These are phyloP conservation scores for Panopea generosa DNA, from an alignment of 2,888 invertebrate genomes.

Conservation along the genomic window DNA sequence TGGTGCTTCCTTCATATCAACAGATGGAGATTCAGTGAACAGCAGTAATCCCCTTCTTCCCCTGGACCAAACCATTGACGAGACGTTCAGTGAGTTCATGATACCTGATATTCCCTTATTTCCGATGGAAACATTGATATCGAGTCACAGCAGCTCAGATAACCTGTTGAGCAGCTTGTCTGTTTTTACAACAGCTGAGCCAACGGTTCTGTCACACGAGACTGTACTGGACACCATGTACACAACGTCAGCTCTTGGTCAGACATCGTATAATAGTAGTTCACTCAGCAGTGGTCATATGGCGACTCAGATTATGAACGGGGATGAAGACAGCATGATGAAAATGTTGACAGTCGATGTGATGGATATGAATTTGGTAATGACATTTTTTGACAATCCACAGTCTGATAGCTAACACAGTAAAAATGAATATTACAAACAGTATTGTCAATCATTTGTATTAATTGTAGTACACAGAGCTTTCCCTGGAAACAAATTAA, in stretches of 20 bases:
- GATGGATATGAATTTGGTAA: conserved; percentile 50
- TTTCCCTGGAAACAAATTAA: too few relatives aligned
- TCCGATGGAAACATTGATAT: conserved; percentile 4
- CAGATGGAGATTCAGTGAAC: conserved; percentile 30
- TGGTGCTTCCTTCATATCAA: conserved; percentile 27
- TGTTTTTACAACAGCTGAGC: conserved; percentile 20
- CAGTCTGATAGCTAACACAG: background rate
- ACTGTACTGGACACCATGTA: conserved; percentile 1
- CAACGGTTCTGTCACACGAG: conserved; percentile 14
- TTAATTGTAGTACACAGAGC: too few relatives aligned
- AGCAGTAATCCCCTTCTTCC: conserved; percentile 21
- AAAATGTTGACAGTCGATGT: conserved; percentile 51
- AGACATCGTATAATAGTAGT: background rate
- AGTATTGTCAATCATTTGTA: too few relatives aligned
- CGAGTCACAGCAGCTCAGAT: background rate
- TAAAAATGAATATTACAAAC: too few relatives aligned
- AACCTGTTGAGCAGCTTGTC: conserved; percentile 1
- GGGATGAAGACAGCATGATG: conserved; percentile 54
- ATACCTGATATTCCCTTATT: conserved; percentile 3
- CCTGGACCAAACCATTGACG: background rate
- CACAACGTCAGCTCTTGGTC: too few relatives aligned
- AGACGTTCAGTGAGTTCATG: background rate
- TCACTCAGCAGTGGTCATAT: background rate
- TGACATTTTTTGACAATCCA: conserved; percentile 45
- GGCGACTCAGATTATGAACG: too few relatives aligned